Base-by-base conservation (phyloP, 2,888 invertebrate genomes). In the Drosophila multiciliata region DNA sequence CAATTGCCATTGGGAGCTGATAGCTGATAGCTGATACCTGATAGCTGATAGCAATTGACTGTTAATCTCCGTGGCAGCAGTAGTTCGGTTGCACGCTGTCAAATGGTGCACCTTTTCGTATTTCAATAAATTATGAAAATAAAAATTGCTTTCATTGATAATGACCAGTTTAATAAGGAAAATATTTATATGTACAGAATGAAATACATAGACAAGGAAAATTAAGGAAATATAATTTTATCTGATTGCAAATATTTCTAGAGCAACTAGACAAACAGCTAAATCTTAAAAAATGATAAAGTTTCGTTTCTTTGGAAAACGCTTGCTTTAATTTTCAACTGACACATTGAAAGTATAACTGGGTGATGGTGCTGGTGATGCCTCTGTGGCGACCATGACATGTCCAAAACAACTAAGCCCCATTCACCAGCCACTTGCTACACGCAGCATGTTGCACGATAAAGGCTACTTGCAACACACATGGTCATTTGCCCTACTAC, bases 281-380 rank as follows among this genome's bases (percentile, higher is more conserved):
- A 45, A 4, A 20, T 15, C 1, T 38, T 1, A 38, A 26, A 26
- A n/a, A 26, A 38, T n/a, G 57, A 29, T 15, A 40, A 40, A 32
- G 40, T 36, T 54, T 36, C 36, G 17, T n/a, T 17, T 55, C 12
- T 0, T 7, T 12, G 11, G 2, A 50, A 50, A 45, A 23, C 1
- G 6, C 20, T 32, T 29, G 38, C 38, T 55, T 55, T n/a, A 55
- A 29, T 55, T 29, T 55, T 55, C 32, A 42, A 17, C 57, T 57
- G 57, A 32, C 40, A 42, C 57, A 42, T 57, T 42, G 20, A 40
- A 57, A 57, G 38, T n/a, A 55, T 29, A 29, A 5, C 29, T 29
- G 29, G 29, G 29, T 20, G 42, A 42, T 32, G 57, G 32, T 9
- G 11, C 32, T 20, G 32, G 11, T 54, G 54, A 17, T 36, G 54